Evolutionary conservation across 2,113 vertebrate species (phyloP), one percentile per base, ranked within the genome.

Genomic region (Poicephalus gulielmi): DNA sequence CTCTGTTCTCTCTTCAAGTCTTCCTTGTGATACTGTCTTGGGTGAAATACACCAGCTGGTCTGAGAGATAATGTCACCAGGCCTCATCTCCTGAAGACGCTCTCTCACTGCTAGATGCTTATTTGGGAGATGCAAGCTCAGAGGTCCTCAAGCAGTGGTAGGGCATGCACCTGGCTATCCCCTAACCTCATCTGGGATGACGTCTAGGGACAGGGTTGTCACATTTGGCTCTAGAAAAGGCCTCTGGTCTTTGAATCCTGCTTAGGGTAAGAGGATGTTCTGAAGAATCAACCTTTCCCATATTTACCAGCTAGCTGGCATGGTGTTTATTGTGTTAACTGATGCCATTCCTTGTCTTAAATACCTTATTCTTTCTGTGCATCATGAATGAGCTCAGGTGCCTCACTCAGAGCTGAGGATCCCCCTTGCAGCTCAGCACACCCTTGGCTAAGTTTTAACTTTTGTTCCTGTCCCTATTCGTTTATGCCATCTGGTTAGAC

Each of bases 51-150:
- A 17, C 5, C n/a, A 39, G 13, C 23, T 60, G 66, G n/a, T 4
- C 43, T 82, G 77, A 71, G 19, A 71, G 62, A 67, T 8, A 47
- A 1, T 2, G 6, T 46, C 25, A n/a, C 12, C 37, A 6, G 18
- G 69, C 59, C 35, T 60, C 52, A 39, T 11, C 53, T 59, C 41
- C 46, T 70, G 49, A 47, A 76, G 63, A 52, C 10, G 10, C 3
- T 10, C 6, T n/a, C 23, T 67, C 28, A 23, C 11, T 1, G 1
- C 19, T 0, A 7, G 18, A 7, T 44, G 41, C 59, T 68, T 6
- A 1, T 60, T 46, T 43, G 33, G 33, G 46, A 62, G 17, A 7
- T 8, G 9, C 5, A 27, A 31, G 7, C 57, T 74, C 24, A 52
- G 50, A 79, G n/a, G 17, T 53, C 70, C 53, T 63, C 23, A 19